Conservation (phyloP, 2,797 vertebrate genomes). For the Iguana delicatissima region DNA sequence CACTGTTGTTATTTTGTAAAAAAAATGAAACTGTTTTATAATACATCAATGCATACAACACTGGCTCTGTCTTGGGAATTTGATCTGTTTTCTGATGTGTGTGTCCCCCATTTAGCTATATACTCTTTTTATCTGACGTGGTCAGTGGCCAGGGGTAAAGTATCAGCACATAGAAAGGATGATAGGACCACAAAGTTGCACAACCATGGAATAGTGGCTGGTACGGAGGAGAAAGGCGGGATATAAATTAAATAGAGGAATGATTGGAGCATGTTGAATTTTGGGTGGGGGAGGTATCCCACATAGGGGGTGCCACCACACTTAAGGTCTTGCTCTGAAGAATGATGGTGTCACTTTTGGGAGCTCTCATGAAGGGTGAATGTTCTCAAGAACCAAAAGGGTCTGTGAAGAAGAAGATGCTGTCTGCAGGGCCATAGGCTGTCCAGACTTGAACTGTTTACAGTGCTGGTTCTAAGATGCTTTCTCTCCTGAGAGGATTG, state of each 20-base stretch:
- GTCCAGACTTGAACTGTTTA: neutral
- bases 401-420: no score
- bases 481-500: neutral
- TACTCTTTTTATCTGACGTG: neutral
- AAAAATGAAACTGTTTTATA: conserved; percentile 23
- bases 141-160: neutral
- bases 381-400: neutral
- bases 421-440: no score
- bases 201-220: no score
- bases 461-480: no score
- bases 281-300: no score
- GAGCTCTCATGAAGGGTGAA: neutral
- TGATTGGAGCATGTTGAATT: no score
- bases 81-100: conserved; percentile 65
- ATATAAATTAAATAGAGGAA: no score
- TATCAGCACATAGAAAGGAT: neutral
- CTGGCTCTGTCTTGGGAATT: conserved; percentile 48
- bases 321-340: no score
- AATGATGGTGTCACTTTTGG: no score
- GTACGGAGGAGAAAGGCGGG: no score
- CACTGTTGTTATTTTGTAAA: neutral
- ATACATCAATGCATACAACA: conserved; percentile 23
- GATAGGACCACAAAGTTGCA: neutral
- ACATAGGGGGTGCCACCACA: no score
- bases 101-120: conserved; percentile 4